Evolutionary conservation across 1,140 invertebrate genomes (phyloP), one percentile per base, ranked within the genome.

Genomic region (Drosophila melanica): DNA sequence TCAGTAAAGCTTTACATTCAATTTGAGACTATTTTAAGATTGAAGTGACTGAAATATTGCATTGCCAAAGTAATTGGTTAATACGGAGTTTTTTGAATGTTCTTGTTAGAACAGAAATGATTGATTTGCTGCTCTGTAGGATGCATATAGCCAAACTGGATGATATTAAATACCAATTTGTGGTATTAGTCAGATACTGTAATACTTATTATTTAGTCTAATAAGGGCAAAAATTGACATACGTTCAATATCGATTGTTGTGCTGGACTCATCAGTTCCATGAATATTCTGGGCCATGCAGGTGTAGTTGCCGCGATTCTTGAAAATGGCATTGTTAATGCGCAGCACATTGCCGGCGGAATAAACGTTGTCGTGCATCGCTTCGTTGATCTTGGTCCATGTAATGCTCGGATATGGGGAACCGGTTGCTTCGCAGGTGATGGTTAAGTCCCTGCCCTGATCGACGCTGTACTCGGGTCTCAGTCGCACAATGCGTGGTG

Each of bases 231-330:
- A 4, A 62, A 4, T 14, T 7, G 11, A 94, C 96, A 95, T 93
- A 97, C 97, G 94, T 93, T 98, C 97, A 75, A 99, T 95, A 92
- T 97, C 96, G 41, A 99, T 93, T 75, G 95, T 94, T 0, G 95
- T 94, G 63, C 95, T 95, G n/a, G 94, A 94, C 80, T 95, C 94
- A 44, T 94, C 93, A 45, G 90, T 93, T 12, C 93, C 94, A 11
- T 92, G 74, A 20, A 86, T 75, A 16, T 94, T 95, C 27, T 93
- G 93, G 3, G 94, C 96, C 10, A 94, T 93, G 79, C 97, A 98
- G 7, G 96, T 91, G 81, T 98, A 98, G 9, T 95, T 93, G 23
- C 97, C 97, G 48, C 96, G 93, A 91, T 98, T 97, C 12, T 93
- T 93, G 23, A 96, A 93, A 77, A 94, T 94, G 0, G 95, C 94